phyloP scores from a whole-genome alignment of 2,797 vertebrate genomes.

The Eleutherodactylus coqui region DNA sequence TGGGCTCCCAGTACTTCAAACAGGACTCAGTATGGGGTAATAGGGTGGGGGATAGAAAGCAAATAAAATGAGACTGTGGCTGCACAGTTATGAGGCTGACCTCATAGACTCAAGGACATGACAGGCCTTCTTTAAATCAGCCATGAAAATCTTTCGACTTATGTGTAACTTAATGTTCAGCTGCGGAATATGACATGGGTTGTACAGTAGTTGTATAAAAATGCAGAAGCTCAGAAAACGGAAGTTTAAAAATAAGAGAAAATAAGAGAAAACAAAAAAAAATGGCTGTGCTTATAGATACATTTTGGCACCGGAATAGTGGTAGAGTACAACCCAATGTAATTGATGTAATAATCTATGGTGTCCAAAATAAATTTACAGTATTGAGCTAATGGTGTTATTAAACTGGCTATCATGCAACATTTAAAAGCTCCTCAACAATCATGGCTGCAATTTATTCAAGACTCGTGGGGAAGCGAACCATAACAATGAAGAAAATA shows the following conservation, averaged over 20 bases:
- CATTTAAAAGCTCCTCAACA: neutral
- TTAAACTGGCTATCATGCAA: neutral
- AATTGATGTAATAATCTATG: neutral
- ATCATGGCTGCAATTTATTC: neutral
- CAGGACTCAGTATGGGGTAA: no score
- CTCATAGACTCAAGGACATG: no score
- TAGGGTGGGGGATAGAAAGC: no score
- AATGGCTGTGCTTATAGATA: neutral
- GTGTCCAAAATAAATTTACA: neutral
- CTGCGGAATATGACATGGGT: neutral
- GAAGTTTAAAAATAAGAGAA: neutral
- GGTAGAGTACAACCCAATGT: neutral
- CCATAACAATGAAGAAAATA: neutral
- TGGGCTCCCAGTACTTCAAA: no score
- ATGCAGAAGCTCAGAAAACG: no score
- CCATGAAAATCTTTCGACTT: no score
- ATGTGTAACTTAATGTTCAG: no score
- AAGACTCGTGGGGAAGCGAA: neutral
- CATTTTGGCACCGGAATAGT: neutral
- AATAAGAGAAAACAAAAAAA: neutral
- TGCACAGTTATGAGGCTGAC: no score
- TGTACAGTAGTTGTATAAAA: neutral
- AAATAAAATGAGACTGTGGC: no score
- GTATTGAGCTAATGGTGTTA: neutral
- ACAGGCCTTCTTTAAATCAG: no score